Evolutionary conservation across 2,113 vertebrate genomes (phyloP), one percentile per base, ranked within the genome.

Genomic region (Tenrec ecaudatus): DNA sequence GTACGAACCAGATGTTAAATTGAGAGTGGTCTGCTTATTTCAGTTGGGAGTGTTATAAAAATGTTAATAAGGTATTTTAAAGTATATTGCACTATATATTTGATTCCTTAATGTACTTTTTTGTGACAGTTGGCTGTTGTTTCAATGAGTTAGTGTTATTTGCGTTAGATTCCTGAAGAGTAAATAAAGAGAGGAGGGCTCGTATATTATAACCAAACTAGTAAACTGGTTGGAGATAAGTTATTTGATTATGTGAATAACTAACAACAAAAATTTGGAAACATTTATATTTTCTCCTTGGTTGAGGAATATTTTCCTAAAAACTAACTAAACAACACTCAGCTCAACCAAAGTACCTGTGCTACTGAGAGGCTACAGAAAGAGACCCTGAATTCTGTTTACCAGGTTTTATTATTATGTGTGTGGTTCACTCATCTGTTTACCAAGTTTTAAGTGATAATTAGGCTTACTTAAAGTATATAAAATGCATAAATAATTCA

Each of bases 1-100:
- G 92, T 90, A 95, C 66, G 75, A 77, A 77, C 89, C 96, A 98
- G 97, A 97, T 98, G 97, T 97, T 97, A 92, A 96, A 96, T 94
- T 43, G 31, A 93, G 75, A 77, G 60, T 15, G 14, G 60, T 75
- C 88, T 88, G 92, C 96, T 96, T 96, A 95, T 96, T 98, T 97
- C 95, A 86, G 88, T 86, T 92, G n/a, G 86, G 64, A 80, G 75
- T 87, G 88, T 47, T 95, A 92, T 97, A 96, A 96, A 97, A 95
- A 96, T 94, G 88, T 96, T 97, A 96, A 97, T 97, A 68, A 92
- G 69, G 64, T 94, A 57, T 6, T 73, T 96, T 97, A 86, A 94
- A 95, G 82, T 3, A 7, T 84, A 53, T 93, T 80, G 57, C 47
- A 64, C 0, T 6, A 64, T 84, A 81, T 86, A 22, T 68, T 88